These are phyloP conservation scores for Drosophila greeni DNA, from an alignment of 2,888 invertebrate species.

Conservation along the genomic window DNA sequence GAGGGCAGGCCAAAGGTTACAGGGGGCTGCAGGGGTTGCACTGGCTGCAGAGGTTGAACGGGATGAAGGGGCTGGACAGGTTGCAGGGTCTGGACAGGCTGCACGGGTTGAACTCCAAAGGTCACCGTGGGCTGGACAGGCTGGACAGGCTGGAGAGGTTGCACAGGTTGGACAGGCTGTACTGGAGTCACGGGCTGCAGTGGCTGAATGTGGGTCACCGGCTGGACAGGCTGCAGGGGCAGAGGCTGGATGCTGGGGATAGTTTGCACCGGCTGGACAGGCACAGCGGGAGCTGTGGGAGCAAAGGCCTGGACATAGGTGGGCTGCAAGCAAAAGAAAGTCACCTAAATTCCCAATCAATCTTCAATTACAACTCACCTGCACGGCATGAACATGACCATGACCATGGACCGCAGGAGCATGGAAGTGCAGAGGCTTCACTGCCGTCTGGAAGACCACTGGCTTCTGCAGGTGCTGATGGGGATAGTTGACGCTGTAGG, in stretches of 20 bases:
- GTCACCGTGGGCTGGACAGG: conserved; percentile 10
- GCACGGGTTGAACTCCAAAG: conserved; percentile 18
- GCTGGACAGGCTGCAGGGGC: conserved; percentile 40
- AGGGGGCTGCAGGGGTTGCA: conserved; percentile 46
- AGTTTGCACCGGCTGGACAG: conserved; percentile 27
- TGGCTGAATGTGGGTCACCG: conserved; percentile 27
- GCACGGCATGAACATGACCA: conserved; percentile 38
- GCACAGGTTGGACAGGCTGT: conserved; percentile 9
- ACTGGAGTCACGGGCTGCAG: conserved; percentile 29
- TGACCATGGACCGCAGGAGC: conserved; percentile 25
- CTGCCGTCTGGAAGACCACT: conserved; percentile 33
- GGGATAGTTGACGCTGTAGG: conserved; percentile 76
- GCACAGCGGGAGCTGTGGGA: conserved; percentile 30
- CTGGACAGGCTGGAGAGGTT: conserved; percentile 4
- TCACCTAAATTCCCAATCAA: too few relatives aligned
- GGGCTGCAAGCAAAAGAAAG: conserved; percentile 40
- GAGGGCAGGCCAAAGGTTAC: conserved; percentile 39
- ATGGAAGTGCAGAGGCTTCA: conserved; percentile 61
- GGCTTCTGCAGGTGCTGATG: conserved; percentile 70
- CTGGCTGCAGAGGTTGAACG: conserved; percentile 30
- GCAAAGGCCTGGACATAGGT: conserved; percentile 50
- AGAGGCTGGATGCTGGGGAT: conserved; percentile 6
- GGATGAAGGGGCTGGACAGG: conserved; percentile 35
- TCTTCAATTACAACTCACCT: conserved; percentile 38
- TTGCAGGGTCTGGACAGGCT: conserved; percentile 23